Percentiles rank a stretch among this genome's conserved stretches.
These are phyloP conservation scores for Epistrophe eligans DNA, from an alignment of 2,888 invertebrate species.

Conservation along the genomic window DNA sequence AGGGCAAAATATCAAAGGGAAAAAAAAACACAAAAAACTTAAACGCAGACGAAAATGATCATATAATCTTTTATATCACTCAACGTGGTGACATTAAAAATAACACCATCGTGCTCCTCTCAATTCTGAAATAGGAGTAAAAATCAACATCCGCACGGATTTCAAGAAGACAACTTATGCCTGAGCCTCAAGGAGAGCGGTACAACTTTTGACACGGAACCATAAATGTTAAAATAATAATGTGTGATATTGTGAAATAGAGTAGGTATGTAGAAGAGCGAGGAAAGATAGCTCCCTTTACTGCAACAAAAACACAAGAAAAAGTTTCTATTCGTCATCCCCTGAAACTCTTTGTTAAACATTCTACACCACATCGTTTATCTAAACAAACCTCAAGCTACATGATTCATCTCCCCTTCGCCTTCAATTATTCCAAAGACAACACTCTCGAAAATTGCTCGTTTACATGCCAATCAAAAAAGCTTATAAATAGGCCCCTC, in stretches of 20 bases:
- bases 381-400: slow-evolving; percentile 60
- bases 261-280: not conserved
- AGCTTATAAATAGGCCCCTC: slow-evolving; percentile 63
- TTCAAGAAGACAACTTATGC: slow-evolving; percentile 14
- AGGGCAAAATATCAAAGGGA: slow-evolving; percentile 46
- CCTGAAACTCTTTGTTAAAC: slow-evolving; percentile 44
- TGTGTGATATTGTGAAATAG: slow-evolving; percentile 64
- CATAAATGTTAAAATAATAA: slow-evolving; percentile 71
- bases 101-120: slow-evolving; percentile 59
- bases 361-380: slow-evolving; percentile 40
- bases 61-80: slow-evolving; percentile 72
- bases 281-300: not conserved
- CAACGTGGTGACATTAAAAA: slow-evolving; percentile 75
- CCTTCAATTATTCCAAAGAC: slow-evolving; percentile 44
- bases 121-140: slow-evolving; percentile 52
- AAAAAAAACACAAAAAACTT: slow-evolving; percentile 16
- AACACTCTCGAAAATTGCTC: slow-evolving; percentile 64
- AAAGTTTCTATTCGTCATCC: slow-evolving; percentile 18
- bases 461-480: slow-evolving; percentile 73
- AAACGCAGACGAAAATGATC: slow-evolving; percentile 47
- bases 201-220: slow-evolving; percentile 69
- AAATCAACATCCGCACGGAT: slow-evolving; percentile 72
- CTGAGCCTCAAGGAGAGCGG: slow-evolving; percentile 10
- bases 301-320: slow-evolving; percentile 24
- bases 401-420: slow-evolving; percentile 15